Percentiles rank a stretch among this genome's conserved stretches.
phyloP scores from a whole-genome alignment of 2,888 invertebrate genomes.

The Physocephala rufipes region DNA sequence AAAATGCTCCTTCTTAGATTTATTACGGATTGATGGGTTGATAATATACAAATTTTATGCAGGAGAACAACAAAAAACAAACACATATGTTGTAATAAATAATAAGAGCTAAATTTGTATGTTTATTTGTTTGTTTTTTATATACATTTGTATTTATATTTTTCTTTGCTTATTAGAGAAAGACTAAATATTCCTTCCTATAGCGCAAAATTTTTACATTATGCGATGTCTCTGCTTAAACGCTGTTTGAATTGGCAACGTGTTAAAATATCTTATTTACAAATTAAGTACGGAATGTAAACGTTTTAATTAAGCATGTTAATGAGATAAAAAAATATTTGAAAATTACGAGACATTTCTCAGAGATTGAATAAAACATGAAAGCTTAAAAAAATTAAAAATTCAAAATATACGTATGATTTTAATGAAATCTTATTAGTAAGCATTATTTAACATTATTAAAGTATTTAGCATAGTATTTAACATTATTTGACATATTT shows the following conservation, averaged over 20 bases:
- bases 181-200: no score
- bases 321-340: neutral
- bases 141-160: no score
- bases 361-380: neutral
- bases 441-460: neutral
- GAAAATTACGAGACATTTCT: neutral
- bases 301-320: conserved; percentile 15
- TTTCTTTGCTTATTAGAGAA: no score
- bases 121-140: no score
- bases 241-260: neutral
- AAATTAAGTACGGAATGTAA: conserved; percentile 17
- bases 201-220: no score
- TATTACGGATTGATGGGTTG: no score
- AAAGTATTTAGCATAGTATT: neutral
- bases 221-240: no score
- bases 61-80: no score
- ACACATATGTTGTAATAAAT: no score
- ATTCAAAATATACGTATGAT: neutral
- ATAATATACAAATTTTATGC: no score
- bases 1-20: no score
- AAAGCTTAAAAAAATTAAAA: neutral
- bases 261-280: neutral
- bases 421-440: neutral
- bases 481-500: neutral
- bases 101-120: no score